A percentile compares a stretch with the other conserved stretches of the same genome.
Evolutionary conservation across 2,797 vertebrate genomes (phyloP).

Genomic region (Enteromius thamalakanensis): DNA sequence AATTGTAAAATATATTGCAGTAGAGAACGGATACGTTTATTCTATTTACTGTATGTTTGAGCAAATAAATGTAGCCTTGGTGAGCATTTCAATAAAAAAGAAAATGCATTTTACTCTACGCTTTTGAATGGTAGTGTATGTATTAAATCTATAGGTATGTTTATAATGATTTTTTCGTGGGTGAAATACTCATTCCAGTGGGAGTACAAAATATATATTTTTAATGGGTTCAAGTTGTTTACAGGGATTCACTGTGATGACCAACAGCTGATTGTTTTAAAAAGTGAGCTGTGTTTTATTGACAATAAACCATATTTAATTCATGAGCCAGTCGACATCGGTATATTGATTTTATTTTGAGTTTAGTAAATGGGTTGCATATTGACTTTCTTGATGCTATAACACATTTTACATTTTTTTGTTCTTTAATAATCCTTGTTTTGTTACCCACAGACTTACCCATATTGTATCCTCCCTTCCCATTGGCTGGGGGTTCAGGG

Average conservation of each 20-base stretch:
- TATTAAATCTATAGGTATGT: background rate
- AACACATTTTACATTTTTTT: too few species aligned
- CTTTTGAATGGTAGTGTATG: background rate
- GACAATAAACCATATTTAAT: background rate
- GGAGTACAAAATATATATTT: background rate
- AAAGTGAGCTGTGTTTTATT: background rate
- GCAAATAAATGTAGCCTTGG: background rate
- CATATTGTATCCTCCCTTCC: conserved; percentile 60
- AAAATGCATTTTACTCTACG: background rate
- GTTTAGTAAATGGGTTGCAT: background rate
- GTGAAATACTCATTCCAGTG: background rate
- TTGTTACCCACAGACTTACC: conserved; percentile 59
- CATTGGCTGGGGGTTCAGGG: conserved; percentile 84
- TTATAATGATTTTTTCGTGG: background rate
- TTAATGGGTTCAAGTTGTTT: background rate
- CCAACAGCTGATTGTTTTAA: background rate
- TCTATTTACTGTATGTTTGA: background rate
- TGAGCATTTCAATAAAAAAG: background rate
- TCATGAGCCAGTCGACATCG: background rate
- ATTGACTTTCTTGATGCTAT: background rate
- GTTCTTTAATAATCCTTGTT: background rate
- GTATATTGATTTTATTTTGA: background rate
- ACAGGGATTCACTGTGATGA: background rate
- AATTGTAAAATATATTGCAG: background rate
- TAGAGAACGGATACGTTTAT: background rate